Conservation (phyloP, 2,113 vertebrate species). For the Microcebus lehilahytsara region DNA sequence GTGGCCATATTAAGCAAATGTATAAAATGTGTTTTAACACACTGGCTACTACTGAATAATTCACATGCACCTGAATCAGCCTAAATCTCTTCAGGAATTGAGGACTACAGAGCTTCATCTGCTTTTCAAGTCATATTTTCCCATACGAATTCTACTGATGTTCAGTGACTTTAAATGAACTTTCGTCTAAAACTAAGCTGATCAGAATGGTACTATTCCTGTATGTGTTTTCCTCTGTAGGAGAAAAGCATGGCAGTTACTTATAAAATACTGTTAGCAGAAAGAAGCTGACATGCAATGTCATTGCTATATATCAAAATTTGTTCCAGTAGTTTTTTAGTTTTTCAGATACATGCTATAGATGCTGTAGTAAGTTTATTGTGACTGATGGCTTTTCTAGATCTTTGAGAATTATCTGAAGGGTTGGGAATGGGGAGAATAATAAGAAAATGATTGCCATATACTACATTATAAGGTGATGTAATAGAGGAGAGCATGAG, state of each 20-base stretch:
- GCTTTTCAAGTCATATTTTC: neutral
- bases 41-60: neutral
- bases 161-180: neutral
- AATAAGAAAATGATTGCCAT: neutral
- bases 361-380: neutral
- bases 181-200: conserved; percentile 23
- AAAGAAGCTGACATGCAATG: neutral
- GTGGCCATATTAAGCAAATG: conserved; percentile 10
- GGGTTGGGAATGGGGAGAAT: neutral
- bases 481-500: neutral
- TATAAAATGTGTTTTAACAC: neutral
- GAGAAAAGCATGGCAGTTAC: neutral
- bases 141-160: neutral
- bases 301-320: neutral
- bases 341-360: neutral
- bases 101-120: neutral
- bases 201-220: neutral
- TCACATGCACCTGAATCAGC: neutral
- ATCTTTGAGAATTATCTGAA: neutral
- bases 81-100: neutral
- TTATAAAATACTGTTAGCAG: neutral
- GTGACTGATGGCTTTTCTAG: neutral
- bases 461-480: neutral
- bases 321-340: neutral
- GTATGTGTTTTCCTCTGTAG: neutral